Evolutionary conservation across 2,113 vertebrate genomes (phyloP).

Genomic region (Epinephelus moara): DNA sequence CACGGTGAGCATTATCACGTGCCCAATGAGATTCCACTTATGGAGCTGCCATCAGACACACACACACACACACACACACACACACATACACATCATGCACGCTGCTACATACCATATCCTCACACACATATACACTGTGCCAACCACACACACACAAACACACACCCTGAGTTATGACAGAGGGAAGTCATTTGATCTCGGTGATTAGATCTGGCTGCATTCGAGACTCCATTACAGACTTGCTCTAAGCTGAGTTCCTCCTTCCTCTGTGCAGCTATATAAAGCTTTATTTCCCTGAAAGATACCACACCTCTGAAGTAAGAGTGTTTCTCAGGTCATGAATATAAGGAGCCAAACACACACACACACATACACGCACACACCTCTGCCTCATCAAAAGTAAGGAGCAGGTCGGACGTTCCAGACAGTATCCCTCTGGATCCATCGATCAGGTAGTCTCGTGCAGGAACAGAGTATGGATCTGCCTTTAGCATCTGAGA

Average conservation of each 20-base stretch:
- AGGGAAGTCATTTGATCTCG: slow-evolving; percentile 74
- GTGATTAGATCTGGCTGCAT: slow-evolving; percentile 75
- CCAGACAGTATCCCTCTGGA: slow-evolving; percentile 98
- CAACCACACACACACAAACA: slow-evolving; percentile 44
- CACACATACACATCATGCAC: slow-evolving; percentile 2
- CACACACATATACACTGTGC: not conserved
- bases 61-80: slow-evolving; percentile 5
- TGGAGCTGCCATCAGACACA: slow-evolving; percentile 23
- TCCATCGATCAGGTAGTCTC: slow-evolving; percentile 98
- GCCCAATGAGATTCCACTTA: slow-evolving; percentile 77
- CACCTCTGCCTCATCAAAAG: slow-evolving; percentile 98
- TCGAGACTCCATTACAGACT: slow-evolving; percentile 66
- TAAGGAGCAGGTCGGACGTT: slow-evolving; percentile 96
- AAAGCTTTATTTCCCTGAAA: slow-evolving; percentile 76
- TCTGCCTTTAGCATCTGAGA: slow-evolving; percentile 97
- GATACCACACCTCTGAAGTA: slow-evolving; percentile 55
- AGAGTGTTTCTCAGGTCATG: slow-evolving; percentile 44
- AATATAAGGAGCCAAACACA: slow-evolving; percentile 38
- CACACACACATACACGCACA: slow-evolving; percentile 41
- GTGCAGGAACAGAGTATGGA: slow-evolving; percentile 97
- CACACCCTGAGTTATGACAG: slow-evolving; percentile 64
- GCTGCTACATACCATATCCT: slow-evolving; percentile 22
- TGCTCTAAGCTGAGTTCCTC: slow-evolving; percentile 62
- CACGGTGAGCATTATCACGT: slow-evolving; percentile 57
- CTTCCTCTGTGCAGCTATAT: slow-evolving; percentile 71